Conservation (phyloP, 2,113 vertebrate genomes). For the Brevimyrus niger region DNA sequence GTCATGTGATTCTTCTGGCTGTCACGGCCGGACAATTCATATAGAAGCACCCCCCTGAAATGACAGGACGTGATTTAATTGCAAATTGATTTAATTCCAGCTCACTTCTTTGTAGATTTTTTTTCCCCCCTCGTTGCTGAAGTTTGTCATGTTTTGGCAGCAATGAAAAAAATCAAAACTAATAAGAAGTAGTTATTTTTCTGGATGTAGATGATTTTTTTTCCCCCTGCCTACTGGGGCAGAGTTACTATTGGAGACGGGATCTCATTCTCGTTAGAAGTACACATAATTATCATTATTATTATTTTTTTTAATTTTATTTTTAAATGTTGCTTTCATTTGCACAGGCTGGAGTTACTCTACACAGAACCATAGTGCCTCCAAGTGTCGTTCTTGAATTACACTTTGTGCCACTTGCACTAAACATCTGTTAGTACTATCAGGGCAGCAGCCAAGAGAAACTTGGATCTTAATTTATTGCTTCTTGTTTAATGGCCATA, state of each 20-base stretch:
- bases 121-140: neutral
- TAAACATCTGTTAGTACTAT: neutral
- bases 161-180: neutral
- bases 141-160: neutral
- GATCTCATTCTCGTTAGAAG: neutral
- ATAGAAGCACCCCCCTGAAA: neutral
- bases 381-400: neutral
- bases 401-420: neutral
- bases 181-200: neutral
- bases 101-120: neutral
- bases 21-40: neutral
- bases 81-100: neutral
- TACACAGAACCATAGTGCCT: neutral
- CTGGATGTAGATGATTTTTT: neutral
- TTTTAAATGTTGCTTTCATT: neutral
- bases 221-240: neutral
- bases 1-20: neutral
- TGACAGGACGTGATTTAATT: neutral
- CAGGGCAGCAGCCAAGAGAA: constrained; percentile 7
- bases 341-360: neutral
- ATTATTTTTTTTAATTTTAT: neutral
- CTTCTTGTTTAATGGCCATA: neutral
- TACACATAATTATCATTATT: neutral
- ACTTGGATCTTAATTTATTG: neutral
- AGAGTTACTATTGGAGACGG: neutral